These are phyloP conservation scores for Thera britannica DNA, from an alignment of 2,888 invertebrate genomes.

Conservation along the genomic window DNA sequence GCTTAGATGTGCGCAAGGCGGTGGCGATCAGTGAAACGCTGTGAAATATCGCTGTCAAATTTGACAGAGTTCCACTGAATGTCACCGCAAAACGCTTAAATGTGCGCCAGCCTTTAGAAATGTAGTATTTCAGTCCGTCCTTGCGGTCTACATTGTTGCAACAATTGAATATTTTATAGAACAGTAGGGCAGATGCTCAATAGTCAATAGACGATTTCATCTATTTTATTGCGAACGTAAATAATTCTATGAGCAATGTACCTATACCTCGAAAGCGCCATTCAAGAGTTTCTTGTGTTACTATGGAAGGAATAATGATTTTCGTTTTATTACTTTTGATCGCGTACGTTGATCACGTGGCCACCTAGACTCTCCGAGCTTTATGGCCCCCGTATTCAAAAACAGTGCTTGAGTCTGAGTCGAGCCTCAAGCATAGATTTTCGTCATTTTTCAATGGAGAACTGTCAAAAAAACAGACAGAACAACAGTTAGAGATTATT, in stretches of 20 bases:
- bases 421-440: too few relatives aligned
- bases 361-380: too few relatives aligned
- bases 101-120: constrained; percentile 41
- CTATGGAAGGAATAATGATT: constrained; percentile 22
- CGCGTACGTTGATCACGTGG: constrained; percentile 16
- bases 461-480: too few relatives aligned
- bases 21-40: too few relatives aligned
- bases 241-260: constrained; percentile 45
- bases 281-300: constrained; percentile 13
- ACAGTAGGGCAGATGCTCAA: constrained; percentile 45
- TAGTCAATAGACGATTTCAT: constrained; percentile 66
- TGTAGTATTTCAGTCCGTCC: constrained; percentile 61
- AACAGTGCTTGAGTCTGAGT: too few relatives aligned
- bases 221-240: constrained; percentile 59
- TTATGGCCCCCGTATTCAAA: too few relatives aligned
- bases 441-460: too few relatives aligned
- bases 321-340: constrained; percentile 18
- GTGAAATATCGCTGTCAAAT: too few relatives aligned
- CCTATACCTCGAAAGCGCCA: constrained; percentile 10
- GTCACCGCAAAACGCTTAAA: too few relatives aligned
- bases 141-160: constrained; percentile 61
- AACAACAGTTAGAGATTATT: too few relatives aligned
- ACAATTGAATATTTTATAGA: constrained; percentile 65
- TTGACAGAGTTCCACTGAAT: too few relatives aligned
- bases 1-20: too few relatives aligned